Conservation (phyloP, 2,113 vertebrate genomes). For the Syngnathus scovelli region DNA sequence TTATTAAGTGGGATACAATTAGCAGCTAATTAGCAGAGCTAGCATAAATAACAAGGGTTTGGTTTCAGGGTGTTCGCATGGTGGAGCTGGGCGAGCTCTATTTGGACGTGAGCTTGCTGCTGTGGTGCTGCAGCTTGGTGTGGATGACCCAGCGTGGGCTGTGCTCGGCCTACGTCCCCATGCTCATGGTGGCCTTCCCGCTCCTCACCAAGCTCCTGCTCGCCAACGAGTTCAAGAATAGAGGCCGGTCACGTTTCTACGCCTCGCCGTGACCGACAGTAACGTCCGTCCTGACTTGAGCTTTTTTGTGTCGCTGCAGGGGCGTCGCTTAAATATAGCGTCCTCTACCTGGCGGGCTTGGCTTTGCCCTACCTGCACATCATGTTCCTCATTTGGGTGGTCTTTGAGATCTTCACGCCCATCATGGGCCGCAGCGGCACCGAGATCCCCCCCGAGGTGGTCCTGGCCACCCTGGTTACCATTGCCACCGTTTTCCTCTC, state of each 20-base stretch:
- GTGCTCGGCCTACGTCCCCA: slow-evolving; percentile 87
- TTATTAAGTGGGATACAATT: no score
- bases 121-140: slow-evolving; percentile 80
- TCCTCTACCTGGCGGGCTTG: slow-evolving; percentile 83
- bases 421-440: slow-evolving; percentile 93
- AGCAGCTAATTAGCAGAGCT: neutral
- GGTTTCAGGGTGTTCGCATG: slow-evolving; percentile 72
- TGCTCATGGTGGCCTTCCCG: slow-evolving; percentile 88
- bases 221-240: slow-evolving; percentile 76
- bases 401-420: slow-evolving; percentile 95
- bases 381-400: slow-evolving; percentile 89
- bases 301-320: slow-evolving; percentile 59
- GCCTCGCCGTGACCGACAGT: no score
- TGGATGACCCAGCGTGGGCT: slow-evolving; percentile 78
- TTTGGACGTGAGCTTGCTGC: slow-evolving; percentile 82
- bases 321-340: slow-evolving; percentile 78
- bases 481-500: slow-evolving; percentile 79
- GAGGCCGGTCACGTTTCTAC: slow-evolving; percentile 65
- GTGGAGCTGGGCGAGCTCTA: slow-evolving; percentile 82
- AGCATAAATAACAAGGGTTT: neutral
- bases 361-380: slow-evolving; percentile 84
- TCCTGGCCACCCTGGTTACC: slow-evolving; percentile 81
- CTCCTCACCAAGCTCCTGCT: slow-evolving; percentile 77
- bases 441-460: slow-evolving; percentile 86
- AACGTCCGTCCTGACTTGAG: neutral